Conservation (phyloP, 2,113 vertebrate species). For the Lathamus discolor region DNA sequence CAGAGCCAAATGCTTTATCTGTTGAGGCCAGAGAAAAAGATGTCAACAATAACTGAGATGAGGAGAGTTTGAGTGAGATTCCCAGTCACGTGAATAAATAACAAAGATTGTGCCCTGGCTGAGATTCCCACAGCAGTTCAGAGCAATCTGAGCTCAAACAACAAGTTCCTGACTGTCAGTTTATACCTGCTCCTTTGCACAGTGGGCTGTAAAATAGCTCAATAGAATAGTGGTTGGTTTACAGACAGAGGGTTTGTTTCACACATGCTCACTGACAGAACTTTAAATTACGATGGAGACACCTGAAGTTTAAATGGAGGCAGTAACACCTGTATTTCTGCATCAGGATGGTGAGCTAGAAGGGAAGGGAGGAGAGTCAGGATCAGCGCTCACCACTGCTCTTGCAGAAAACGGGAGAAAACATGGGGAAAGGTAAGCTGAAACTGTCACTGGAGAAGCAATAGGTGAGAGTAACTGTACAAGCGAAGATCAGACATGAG, state of each 20-base stretch:
- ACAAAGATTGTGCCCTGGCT: accelerated
- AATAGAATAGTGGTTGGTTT: background rate
- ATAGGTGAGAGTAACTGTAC: background rate
- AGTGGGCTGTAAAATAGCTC: background rate
- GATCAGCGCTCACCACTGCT: background rate
- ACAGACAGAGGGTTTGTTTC: background rate
- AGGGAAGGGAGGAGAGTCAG: background rate
- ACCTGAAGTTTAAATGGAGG: background rate
- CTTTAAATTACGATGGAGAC: background rate
- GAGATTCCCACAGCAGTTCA: background rate
- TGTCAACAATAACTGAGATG: background rate
- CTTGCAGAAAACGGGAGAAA: background rate
- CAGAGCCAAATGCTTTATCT: background rate
- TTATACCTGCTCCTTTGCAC: background rate
- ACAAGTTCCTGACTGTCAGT: background rate
- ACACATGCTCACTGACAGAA: background rate
- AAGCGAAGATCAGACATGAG: background rate
- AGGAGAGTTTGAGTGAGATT: background rate
- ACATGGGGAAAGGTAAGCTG: background rate
- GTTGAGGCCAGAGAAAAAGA: background rate
- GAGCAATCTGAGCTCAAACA: background rate
- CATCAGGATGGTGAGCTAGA: background rate
- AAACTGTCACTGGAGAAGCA: background rate
- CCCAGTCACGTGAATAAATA: background rate
- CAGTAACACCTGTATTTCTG: background rate